Evolutionary conservation across 2,888 invertebrate species (phyloP).

Genomic region (Leptopterna dolabrata): DNA sequence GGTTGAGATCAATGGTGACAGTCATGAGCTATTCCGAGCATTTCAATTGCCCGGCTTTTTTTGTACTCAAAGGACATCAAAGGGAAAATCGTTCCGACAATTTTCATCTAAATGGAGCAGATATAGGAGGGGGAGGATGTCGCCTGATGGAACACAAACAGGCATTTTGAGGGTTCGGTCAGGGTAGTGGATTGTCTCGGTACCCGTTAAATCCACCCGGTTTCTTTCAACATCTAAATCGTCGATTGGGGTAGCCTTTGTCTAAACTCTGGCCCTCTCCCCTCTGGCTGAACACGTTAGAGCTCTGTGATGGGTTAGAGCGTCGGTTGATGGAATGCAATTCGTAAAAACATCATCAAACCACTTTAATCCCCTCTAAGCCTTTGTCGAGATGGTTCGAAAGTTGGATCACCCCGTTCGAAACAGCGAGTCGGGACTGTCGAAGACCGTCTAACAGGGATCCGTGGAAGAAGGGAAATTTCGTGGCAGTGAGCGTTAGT

Average conservation of each 20-base stretch:
- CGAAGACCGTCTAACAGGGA: too few relatives aligned
- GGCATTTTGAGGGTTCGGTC: not conserved
- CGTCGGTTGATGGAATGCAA: not conserved
- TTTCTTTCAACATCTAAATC: not conserved
- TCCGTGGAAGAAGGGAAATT: too few relatives aligned
- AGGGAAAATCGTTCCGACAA: not conserved
- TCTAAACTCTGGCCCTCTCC: not conserved
- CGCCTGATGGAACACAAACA: conserved; percentile 2
- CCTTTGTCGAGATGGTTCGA: too few relatives aligned
- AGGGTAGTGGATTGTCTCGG: not conserved
- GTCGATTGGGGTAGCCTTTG: not conserved
- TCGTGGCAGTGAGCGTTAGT: too few relatives aligned
- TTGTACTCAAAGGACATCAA: not conserved
- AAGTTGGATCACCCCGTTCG: too few relatives aligned
- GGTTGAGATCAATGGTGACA: conserved; percentile 37
- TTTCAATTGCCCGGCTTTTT: not conserved
- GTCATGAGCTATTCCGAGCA: conserved; percentile 21
- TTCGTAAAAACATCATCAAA: not conserved
- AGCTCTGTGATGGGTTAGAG: not conserved
- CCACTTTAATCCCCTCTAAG: not conserved
- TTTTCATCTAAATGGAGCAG: not conserved
- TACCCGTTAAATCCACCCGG: not conserved
- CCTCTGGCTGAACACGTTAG: not conserved
- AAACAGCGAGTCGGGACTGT: too few relatives aligned
- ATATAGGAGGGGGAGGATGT: not conserved